These are phyloP conservation scores for Rutilus rutilus DNA, from an alignment of 2,113 vertebrate genomes.

Conservation along the genomic window DNA sequence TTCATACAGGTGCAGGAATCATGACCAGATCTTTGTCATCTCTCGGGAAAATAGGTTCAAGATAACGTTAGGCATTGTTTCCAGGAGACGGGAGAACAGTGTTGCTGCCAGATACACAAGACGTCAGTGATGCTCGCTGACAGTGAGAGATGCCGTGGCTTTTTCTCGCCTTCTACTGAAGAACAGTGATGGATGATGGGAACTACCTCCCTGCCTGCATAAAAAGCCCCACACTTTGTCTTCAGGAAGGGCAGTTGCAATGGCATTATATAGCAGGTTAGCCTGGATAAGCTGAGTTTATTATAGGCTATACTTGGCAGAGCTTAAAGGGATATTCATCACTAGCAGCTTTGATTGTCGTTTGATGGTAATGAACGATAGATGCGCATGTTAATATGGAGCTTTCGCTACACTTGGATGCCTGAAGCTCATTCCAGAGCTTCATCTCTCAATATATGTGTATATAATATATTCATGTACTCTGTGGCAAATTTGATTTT, in stretches of 20 bases:
- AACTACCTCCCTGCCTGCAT: constrained; percentile 7
- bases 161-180: constrained; percentile 20
- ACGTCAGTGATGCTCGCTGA: constrained; percentile 14
- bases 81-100: constrained; percentile 6
- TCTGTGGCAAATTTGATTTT: not conserved
- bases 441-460: not conserved
- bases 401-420: not conserved
- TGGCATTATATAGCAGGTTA: constrained; percentile 41
- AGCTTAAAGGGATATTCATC: not conserved
- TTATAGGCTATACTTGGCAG: constrained; percentile 1
- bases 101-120: constrained; percentile 40
- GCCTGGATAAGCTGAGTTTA: not conserved
- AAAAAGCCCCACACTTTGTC: constrained; percentile 30
- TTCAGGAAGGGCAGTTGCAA: constrained; percentile 32
- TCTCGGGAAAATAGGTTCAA: constrained; percentile 22
- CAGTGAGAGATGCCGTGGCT: constrained; percentile 38
- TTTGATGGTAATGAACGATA: not conserved
- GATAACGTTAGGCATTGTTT: constrained; percentile 5
- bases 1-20: constrained; percentile 10
- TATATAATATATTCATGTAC: constrained; percentile 22
- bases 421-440: constrained; percentile 19
- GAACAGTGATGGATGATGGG: constrained; percentile 52
- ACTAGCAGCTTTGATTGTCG: constrained; percentile 3
- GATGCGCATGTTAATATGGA: constrained; percentile 9
- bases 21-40: constrained; percentile 26